Percentiles rank a stretch among this genome's conserved stretches.
These are phyloP conservation scores for Zeuzera pyrina DNA, from an alignment of 2,888 invertebrate species.

Conservation along the genomic window DNA sequence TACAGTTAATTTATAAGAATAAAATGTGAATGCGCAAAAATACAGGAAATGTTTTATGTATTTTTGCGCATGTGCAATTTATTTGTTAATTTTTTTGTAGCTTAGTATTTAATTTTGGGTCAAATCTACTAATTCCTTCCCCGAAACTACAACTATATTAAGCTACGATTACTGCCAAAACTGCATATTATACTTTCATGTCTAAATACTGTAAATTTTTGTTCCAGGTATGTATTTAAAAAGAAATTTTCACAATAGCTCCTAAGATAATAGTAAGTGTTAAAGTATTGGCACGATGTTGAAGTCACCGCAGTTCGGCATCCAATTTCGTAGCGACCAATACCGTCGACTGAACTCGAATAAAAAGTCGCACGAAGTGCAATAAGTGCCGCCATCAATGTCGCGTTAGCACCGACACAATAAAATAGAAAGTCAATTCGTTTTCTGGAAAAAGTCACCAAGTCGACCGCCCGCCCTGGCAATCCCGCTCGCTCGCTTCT, in stretches of 20 bases:
- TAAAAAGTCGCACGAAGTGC: slow-evolving; percentile 50
- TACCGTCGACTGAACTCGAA: slow-evolving; percentile 32
- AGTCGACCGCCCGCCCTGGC: slow-evolving; percentile 8
- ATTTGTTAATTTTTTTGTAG: too few relatives aligned
- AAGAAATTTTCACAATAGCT: not conserved
- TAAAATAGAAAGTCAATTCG: slow-evolving; percentile 65
- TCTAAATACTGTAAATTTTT: too few relatives aligned
- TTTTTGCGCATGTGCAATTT: too few relatives aligned
- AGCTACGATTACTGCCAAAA: too few relatives aligned
- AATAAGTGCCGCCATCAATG: slow-evolving; percentile 67
- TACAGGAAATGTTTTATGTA: too few relatives aligned
- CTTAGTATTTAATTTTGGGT: too few relatives aligned
- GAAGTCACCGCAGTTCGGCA: slow-evolving; percentile 24
- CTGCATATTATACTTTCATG: not conserved
- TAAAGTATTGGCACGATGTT: slow-evolving; percentile 18
- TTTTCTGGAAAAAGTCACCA: slow-evolving; percentile 29
- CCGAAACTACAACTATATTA: too few relatives aligned
- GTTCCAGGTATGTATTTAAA: slow-evolving; percentile 51
- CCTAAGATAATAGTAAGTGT: not conserved
- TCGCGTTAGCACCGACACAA: slow-evolving; percentile 63
- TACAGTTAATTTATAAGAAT: too few relatives aligned
- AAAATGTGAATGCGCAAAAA: too few relatives aligned
- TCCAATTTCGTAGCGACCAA: slow-evolving; percentile 44
- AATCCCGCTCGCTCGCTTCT: slow-evolving; percentile 3
- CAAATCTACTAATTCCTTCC: too few relatives aligned